phyloP scores from a whole-genome alignment of 2,113 vertebrate species.

The Nycticryphes semicollaris region DNA sequence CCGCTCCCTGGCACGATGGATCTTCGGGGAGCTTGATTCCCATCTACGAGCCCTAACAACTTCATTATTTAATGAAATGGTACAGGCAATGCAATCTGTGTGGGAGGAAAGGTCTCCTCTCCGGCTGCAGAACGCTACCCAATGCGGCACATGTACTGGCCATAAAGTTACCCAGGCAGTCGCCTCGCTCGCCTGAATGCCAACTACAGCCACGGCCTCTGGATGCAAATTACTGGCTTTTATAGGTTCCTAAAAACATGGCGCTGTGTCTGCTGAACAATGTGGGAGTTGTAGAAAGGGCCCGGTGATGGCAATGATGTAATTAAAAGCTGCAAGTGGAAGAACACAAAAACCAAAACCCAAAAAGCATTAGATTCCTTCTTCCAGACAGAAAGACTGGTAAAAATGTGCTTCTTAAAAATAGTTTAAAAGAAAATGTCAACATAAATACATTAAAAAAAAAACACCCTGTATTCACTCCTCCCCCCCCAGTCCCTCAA shows the following conservation, averaged over 20 bases:
- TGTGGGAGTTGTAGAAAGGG: conserved; percentile 37
- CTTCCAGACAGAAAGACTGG: conserved; percentile 42
- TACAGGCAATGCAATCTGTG: neutral
- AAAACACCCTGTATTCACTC: neutral
- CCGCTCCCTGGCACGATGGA: neutral
- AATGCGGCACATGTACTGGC: neutral
- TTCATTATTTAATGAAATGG: neutral
- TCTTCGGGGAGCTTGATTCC: neutral
- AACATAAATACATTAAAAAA: conserved; percentile 53
- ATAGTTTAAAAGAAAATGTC: conserved; percentile 27
- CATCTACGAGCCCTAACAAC: neutral
- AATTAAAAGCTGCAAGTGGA: conserved; percentile 53
- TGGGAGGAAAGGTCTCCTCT: neutral
- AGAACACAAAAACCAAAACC: neutral
- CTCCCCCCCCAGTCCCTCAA: neutral
- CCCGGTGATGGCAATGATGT: neutral
- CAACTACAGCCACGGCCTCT: neutral
- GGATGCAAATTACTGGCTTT: conserved; percentile 43
- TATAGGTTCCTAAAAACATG: conserved; percentile 51
- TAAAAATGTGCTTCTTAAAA: conserved; percentile 38
- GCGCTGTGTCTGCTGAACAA: conserved; percentile 37
- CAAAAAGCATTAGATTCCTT: conserved; percentile 3
- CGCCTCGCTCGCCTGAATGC: neutral
- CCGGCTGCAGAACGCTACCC: neutral
- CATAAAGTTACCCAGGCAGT: conserved; percentile 24